Percentiles rank a stretch among this genome's conserved stretches.
Evolutionary conservation across 2,797 vertebrate species (phyloP).

Genomic region (Hozukius guyotensis): DNA sequence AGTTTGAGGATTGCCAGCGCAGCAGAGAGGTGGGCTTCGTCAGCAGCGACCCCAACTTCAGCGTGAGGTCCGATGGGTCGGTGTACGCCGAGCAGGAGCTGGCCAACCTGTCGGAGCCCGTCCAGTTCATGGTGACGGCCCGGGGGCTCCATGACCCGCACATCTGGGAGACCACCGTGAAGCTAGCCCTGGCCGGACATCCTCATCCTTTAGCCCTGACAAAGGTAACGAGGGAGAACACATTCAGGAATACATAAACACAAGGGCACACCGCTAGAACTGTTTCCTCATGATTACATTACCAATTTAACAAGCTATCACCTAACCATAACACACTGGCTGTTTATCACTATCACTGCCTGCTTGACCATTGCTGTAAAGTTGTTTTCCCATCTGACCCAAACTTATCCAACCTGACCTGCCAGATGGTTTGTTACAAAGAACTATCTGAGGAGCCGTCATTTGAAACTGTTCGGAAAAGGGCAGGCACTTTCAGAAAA

Average conservation of each 20-base stretch:
- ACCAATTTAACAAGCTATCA: background rate
- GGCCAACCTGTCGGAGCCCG: slow-evolving; percentile 87
- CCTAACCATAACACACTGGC: background rate
- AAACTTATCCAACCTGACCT: too few relatives aligned
- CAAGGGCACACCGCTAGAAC: background rate
- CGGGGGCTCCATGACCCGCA: slow-evolving; percentile 78
- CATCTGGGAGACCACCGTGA: slow-evolving; percentile 90
- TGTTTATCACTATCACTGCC: background rate
- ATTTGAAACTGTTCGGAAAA: too few relatives aligned
- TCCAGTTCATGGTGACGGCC: slow-evolving; percentile 90
- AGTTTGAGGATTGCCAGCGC: slow-evolving; percentile 90
- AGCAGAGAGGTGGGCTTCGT: slow-evolving; percentile 86
- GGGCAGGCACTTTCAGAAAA: too few relatives aligned
- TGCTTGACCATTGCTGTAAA: background rate
- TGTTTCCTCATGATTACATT: background rate
- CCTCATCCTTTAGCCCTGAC: slow-evolving; percentile 76
- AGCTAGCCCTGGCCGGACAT: slow-evolving; percentile 87
- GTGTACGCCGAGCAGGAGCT: slow-evolving; percentile 86
- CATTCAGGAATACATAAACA: background rate
- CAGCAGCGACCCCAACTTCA: slow-evolving; percentile 91
- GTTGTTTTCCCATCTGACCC: background rate
- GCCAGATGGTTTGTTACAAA: too few relatives aligned
- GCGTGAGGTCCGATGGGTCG: slow-evolving; percentile 87
- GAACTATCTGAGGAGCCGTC: too few relatives aligned
- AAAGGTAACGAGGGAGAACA: slow-evolving; percentile 71